A percentile compares a stretch with the other conserved stretches of the same genome.
Evolutionary conservation across 2,888 invertebrate species (phyloP).

Genomic region (Aporophyla lueneburgensis): DNA sequence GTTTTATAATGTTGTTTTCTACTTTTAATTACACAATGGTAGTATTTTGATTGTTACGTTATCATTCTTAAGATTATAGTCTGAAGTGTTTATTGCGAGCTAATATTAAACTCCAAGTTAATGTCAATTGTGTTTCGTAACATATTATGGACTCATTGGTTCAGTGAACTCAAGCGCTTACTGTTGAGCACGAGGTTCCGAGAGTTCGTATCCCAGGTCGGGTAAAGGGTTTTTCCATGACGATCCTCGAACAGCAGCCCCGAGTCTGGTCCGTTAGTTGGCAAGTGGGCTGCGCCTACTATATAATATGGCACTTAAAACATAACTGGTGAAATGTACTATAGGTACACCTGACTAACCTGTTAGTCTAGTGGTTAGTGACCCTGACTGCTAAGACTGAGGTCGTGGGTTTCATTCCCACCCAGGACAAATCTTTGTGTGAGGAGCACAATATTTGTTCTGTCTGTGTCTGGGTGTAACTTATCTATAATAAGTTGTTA

Average conservation of each 20-base stretch:
- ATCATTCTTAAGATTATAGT: not conserved
- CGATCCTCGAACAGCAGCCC: not conserved
- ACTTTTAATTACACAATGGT: conserved; percentile 2
- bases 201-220: not conserved
- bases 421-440: too few species aligned
- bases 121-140: not conserved
- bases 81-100: not conserved
- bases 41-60: conserved; percentile 4
- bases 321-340: too few species aligned
- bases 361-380: too few species aligned
- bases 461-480: too few species aligned
- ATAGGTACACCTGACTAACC: too few species aligned
- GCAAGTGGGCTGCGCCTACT: not conserved
- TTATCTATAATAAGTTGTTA: too few species aligned
- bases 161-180: not conserved
- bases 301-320: too few species aligned
- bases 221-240: not conserved
- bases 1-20: conserved; percentile 8
- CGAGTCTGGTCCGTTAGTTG: not conserved
- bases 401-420: too few species aligned
- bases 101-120: not conserved
- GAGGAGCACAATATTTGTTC: too few species aligned
- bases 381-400: too few species aligned
- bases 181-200: not conserved
- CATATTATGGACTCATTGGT: not conserved